Evolutionary conservation across 2,888 invertebrate genomes (phyloP).

Genomic region (Ischnus inquisitorius): DNA sequence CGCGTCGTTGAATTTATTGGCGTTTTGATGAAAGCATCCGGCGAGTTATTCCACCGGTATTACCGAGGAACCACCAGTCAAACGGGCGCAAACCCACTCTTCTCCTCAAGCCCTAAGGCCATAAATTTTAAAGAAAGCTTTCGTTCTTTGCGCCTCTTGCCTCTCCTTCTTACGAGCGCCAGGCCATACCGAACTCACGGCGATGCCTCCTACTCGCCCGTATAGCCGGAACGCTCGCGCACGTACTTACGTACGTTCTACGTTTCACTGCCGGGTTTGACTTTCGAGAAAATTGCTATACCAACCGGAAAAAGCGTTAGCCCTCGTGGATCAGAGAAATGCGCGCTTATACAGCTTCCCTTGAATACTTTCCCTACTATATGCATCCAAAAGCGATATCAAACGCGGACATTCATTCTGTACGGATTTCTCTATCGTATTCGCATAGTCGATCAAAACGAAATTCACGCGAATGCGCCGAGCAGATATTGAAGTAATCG

Average conservation of each 20-base stretch:
- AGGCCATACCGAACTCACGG: conserved; percentile 22
- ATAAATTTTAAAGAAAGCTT: conserved; percentile 74
- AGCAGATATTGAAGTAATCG: conserved; percentile 23
- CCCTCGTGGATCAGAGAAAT: conserved; percentile 48
- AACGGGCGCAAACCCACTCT: conserved; percentile 34
- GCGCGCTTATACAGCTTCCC: conserved; percentile 15
- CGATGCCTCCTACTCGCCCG: conserved; percentile 36
- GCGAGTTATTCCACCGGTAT: conserved; percentile 67
- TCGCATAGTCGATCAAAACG: not conserved
- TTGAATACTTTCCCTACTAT: conserved; percentile 35
- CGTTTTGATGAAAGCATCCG: conserved; percentile 75
- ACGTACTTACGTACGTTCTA: conserved; percentile 61
- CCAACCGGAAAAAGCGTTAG: conserved; percentile 61
- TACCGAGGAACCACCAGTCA: conserved; percentile 56
- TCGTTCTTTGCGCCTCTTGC: conserved; percentile 61
- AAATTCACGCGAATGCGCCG: not conserved
- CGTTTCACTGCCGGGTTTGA: conserved; percentile 65
- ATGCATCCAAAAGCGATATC: conserved; percentile 34
- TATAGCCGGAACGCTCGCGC: conserved; percentile 25
- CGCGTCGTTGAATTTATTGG: conserved; percentile 74
- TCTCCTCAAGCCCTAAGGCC: conserved; percentile 59
- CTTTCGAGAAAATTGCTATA: conserved; percentile 66
- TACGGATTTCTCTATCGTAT: conserved; percentile 13
- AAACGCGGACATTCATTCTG: conserved; percentile 22
- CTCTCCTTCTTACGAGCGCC: conserved; percentile 46